These are phyloP conservation scores for Mirza zaza DNA, from an alignment of 2,113 vertebrate species.

Conservation along the genomic window DNA sequence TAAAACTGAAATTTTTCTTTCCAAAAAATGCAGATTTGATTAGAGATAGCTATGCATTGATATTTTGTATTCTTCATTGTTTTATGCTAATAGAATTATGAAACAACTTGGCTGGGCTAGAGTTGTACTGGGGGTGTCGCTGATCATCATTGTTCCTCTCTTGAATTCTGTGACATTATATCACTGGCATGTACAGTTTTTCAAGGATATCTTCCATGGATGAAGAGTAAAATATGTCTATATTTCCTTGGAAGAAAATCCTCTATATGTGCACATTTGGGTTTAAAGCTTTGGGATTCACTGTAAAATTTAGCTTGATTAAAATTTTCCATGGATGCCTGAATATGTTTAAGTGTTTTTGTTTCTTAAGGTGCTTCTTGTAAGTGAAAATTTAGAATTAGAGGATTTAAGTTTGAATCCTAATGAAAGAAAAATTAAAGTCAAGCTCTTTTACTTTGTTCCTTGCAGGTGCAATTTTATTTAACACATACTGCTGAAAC, in stretches of 20 bases:
- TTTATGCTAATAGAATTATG: conserved; percentile 2
- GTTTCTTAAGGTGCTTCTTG: background rate
- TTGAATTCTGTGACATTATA: conserved; percentile 61
- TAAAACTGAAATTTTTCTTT: conserved; percentile 46
- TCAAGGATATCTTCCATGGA: background rate
- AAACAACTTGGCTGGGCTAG: background rate
- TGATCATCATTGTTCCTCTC: background rate
- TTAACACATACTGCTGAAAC: background rate
- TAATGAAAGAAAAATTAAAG: background rate
- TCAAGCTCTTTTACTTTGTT: background rate
- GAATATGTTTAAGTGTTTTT: background rate
- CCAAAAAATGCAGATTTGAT: background rate
- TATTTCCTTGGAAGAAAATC: background rate
- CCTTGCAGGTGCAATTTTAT: background rate
- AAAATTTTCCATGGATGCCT: background rate
- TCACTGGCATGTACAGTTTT: conserved; percentile 51
- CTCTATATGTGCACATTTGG: background rate
- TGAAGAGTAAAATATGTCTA: background rate
- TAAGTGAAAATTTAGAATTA: background rate
- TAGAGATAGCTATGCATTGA: background rate
- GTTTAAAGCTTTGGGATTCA: background rate
- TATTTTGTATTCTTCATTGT: conserved; percentile 20
- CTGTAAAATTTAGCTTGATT: conserved; percentile 43
- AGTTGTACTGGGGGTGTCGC: background rate
- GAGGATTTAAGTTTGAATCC: background rate